Base-by-base conservation (phyloP, 2,113 vertebrate species). In the Climacteris rufus region DNA sequence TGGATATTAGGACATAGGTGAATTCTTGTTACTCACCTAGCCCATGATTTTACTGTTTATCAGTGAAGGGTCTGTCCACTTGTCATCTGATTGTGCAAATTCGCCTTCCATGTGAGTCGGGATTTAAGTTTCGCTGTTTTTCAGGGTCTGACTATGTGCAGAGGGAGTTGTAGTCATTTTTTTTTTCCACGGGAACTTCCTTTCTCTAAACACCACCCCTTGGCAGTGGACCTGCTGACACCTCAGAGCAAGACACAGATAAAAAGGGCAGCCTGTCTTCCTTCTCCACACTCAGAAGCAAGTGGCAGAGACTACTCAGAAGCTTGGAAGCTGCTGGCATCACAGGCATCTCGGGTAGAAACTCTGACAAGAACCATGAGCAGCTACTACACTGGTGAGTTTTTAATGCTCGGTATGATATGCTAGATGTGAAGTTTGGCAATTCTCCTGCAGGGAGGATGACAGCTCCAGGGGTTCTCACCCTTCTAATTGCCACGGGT, bases 181-280 rank as follows among this genome's bases (percentile, higher is more conserved):
- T 83, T 79, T 84, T 92, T 61, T 8, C 15, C 15, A 4, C 1
- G 1, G 54, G 90, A 90, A 94, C 95, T 96, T 95, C 96, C 97
- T 90, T 89, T 96, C 88, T 83, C 3, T 54, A 83, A 97, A 96
- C 97, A 93, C 97, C 97, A 90, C 96, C 92, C 94, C 83, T 96
- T 95, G 94, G 93, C 94, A 94, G 28, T 71, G 82, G 88, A 92
- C 79, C 59, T 87, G 80, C 54, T 97, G 91, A 96, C 94, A 96
- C 82, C 95, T 96, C 91, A 89, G 89, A 72, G 68, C 69, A 3
- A 68, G 87, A 25, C 64, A 56, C 75, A 63, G 71, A 97, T 97
- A 97, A 93, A 97, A 96, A 96, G 95, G 91, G 77, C 93, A 94
- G 92, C 30, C 52, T 5, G 35, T 22, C 89, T 84, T 95, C 89